Percentiles rank a stretch among this genome's conserved stretches.
Evolutionary conservation across 2,797 vertebrate species (phyloP).

Genomic region (Crypturellus tataupa): DNA sequence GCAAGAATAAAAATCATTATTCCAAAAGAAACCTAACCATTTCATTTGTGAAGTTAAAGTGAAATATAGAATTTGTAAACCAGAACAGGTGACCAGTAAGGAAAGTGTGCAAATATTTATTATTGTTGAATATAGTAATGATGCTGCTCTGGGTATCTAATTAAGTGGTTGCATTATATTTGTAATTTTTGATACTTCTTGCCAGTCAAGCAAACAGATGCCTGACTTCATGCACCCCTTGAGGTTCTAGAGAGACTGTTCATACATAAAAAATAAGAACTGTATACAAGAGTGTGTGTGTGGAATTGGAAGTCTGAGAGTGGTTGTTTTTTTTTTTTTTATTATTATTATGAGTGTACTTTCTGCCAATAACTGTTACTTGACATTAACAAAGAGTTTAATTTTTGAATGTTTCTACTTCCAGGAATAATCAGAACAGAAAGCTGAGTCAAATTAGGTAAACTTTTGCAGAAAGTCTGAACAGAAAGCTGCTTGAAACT

Average conservation of each 20-base stretch:
- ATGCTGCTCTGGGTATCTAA: fast-evolving
- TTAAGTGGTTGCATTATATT: neutral
- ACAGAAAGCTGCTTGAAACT: neutral
- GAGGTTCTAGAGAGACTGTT: neutral
- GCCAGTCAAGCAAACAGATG: neutral
- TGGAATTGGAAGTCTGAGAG: neutral
- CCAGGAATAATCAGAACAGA: neutral
- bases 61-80: neutral
- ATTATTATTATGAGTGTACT: neutral
- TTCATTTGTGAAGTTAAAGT: neutral
- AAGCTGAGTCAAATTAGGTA: neutral
- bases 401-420: neutral
- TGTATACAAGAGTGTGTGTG: neutral
- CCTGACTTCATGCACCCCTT: neutral
- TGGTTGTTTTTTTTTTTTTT: neutral
- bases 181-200: neutral
- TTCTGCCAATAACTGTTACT: neutral
- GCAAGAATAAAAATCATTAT: neutral
- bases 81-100: neutral
- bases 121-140: neutral
- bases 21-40: neutral
- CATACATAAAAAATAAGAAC: neutral
- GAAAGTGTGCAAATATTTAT: neutral
- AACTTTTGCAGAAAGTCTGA: neutral
- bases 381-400: neutral